Base-by-base conservation (phyloP, 2,888 invertebrate species). In the Acutogordius australiensis region DNA sequence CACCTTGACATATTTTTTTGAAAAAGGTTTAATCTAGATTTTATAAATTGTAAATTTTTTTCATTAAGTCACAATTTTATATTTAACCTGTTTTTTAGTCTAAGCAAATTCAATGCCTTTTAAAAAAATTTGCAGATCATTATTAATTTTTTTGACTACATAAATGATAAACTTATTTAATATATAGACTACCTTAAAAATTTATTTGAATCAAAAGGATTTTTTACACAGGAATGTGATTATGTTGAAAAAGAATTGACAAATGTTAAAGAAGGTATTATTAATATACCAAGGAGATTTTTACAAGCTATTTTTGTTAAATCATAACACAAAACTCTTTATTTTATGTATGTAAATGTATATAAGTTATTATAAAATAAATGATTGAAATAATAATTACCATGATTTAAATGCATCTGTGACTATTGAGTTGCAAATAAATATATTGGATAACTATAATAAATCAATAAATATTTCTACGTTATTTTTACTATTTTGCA, bases 291-390 rank as follows among this genome's bases (percentile, higher is more conserved):
- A 37, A 37, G 44, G n/a, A 37, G 8, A 37, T 37, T 37, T 37
- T 8, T 37, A 13, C 44, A 37, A 37, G 44, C 44, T n/a, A 59
- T 58, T 37, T 60, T 60, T 30, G 58, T 44, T 44, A 57, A 26
- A 4, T 8, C 2, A 51, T 59, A 28, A 23, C n/a, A n/a, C n/a
- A n/a, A n/a, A n/a, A 30, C 45, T 28, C 29, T 30, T 18, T 60
- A 56, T 60, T 26, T 30, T 51, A 30, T 29, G 23, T 60, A n/a
- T n/a, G n/a, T n/a, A n/a, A n/a, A n/a, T n/a, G n/a, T n/a, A n/a
- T n/a, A n/a, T n/a, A n/a, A n/a, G n/a, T n/a, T n/a, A n/a, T n/a
- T n/a, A n/a, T n/a, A n/a, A n/a, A n/a, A n/a, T n/a, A n/a, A n/a
- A n/a, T n/a, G n/a, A n/a, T n/a, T n/a, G n/a, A n/a, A n/a, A n/a